Base-by-base conservation (phyloP, 1,140 invertebrate genomes). In the Orchesella cincta region DNA sequence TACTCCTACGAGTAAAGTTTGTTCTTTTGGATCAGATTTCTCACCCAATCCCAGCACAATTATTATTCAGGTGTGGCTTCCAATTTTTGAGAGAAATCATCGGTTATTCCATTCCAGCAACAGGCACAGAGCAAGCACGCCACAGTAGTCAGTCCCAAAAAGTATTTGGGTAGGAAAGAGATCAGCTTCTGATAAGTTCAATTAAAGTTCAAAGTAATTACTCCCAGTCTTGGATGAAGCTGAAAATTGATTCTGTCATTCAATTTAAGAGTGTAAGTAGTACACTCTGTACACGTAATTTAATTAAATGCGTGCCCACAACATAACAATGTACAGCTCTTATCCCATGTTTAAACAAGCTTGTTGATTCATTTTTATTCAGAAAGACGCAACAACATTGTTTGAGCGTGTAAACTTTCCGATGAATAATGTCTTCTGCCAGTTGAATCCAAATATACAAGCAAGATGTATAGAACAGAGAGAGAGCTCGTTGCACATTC, bases 341-440 rank as follows among this genome's bases (percentile, higher is more conserved):
- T 5, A 67, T 31, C 26, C 31, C 62, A 67, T 67, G 62, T 67
- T 57, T 57, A 57, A 57, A 57, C 52, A 57, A 57, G 52, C 8
- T 57, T 57, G 14, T 57, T 57, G 52, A 57, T 57, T 57, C 52
- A 67, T 12, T 67, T 29, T 67, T 12, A 67, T 33, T 31, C 31
- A 33, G 33, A 67, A 16, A 67, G 28, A 67, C 14, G 62, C 23
- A 29, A 67, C 14, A 67, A 33, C 26, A 67, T 33, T 29, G 31
- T 29, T 33, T 67, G 3, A 67, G 23, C 26, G 33, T 33, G 62
- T 33, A 67, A 67, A 12, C 23, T 57, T 57, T 57, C 23, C 5
- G 62, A 67, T 67, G 62, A 67, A 67, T 67, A 67, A 67, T 67
- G 62, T 33, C 62, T 31, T 33, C 26, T 67, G 62, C 62, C 62